phyloP scores from a whole-genome alignment of 1,140 invertebrate species.

The Rhysida immarginata region DNA sequence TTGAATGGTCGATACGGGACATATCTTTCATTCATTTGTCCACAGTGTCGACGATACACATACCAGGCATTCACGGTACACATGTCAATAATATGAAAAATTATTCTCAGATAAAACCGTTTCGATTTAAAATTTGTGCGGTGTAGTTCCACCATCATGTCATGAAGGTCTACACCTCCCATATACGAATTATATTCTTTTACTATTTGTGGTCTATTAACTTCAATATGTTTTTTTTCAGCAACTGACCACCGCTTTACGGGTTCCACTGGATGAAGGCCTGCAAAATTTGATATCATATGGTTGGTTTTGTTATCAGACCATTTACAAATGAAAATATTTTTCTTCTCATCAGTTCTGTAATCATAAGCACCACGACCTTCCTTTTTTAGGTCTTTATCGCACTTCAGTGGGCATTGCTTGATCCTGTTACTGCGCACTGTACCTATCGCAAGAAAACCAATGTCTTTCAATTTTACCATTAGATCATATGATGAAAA shows the following conservation, averaged over 20 bases:
- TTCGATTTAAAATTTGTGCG: conserved; percentile 13
- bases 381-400: conserved; percentile 18
- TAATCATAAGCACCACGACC: conserved; percentile 5
- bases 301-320: not conserved
- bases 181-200: conserved; percentile 19
- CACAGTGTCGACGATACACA: too few species aligned
- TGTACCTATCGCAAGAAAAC: conserved; percentile 27
- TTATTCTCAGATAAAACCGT: conserved; percentile 18
- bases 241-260: not conserved
- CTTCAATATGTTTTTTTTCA: not conserved
- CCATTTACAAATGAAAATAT: not conserved
- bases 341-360: not conserved
- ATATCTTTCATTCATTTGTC: too few species aligned
- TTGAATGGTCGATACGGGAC: too few species aligned
- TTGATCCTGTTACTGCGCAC: conserved; percentile 25
- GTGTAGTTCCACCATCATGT: conserved; percentile 17
- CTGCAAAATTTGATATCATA: not conserved
- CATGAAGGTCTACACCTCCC: conserved; percentile 21
- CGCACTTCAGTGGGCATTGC: conserved; percentile 20
- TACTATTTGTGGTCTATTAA: conserved; percentile 12
- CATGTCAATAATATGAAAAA: conserved; percentile 16
- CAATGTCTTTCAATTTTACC: conserved; percentile 10
- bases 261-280: not conserved
- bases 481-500: conserved; percentile 17
- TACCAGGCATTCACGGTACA: too few species aligned